A percentile compares a stretch with the other conserved stretches of the same genome.
These are phyloP conservation scores for Phoenicopterus ruber DNA, from an alignment of 2,113 vertebrate species.

Conservation along the genomic window DNA sequence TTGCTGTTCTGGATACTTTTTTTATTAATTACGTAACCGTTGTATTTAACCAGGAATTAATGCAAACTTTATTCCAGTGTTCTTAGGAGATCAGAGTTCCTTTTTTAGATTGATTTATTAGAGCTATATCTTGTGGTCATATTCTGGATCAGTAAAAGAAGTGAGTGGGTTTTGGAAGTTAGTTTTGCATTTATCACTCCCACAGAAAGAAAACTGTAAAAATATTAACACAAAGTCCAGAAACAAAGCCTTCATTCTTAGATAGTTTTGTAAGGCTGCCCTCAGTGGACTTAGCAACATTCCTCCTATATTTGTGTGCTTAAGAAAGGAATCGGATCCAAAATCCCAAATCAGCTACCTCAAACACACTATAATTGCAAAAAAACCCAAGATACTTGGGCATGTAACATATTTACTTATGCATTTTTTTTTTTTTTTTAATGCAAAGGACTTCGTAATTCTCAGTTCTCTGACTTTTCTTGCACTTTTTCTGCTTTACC, in stretches of 20 bases:
- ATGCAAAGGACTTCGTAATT: not conserved
- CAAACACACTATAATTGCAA: not conserved
- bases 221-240: not conserved
- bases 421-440: not conserved
- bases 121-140: not conserved
- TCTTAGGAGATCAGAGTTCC: not conserved
- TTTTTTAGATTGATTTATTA: not conserved
- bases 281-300: not conserved
- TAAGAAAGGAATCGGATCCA: not conserved
- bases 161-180: not conserved
- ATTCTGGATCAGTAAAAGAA: not conserved
- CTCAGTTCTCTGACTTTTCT: not conserved
- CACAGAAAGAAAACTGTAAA: not conserved
- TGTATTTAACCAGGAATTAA: not conserved
- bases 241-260: not conserved
- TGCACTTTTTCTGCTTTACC: not conserved
- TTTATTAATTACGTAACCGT: not conserved
- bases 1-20: not conserved
- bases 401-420: not conserved
- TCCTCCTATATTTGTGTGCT: not conserved
- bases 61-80: not conserved
- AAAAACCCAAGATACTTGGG: rapidly evolving
- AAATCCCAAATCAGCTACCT: not conserved
- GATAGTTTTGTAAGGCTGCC: not conserved
- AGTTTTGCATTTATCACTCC: not conserved